Conservation (phyloP, 92 coral and sea anemone genomes). For the Anthopleura xanthogrammica region DNA sequence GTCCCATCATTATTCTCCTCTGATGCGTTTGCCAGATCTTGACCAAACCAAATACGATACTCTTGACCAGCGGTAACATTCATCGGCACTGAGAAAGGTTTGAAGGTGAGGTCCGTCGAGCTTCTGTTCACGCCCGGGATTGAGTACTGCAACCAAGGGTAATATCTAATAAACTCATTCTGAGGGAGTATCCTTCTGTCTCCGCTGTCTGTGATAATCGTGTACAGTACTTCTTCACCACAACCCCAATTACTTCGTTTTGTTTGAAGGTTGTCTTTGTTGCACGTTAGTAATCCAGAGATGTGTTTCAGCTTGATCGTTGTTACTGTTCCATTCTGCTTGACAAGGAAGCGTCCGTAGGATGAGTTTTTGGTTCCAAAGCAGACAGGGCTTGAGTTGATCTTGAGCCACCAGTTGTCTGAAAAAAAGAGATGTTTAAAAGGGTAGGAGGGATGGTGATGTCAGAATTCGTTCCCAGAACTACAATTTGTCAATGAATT, state of each 20-base stretch:
- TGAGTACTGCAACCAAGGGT: neutral
- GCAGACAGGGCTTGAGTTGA: neutral
- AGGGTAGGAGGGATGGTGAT: neutral
- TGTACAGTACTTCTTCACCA: neutral
- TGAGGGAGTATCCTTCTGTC: neutral
- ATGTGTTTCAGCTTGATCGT: neutral
- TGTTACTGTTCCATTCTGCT: neutral
- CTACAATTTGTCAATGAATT: too few relatives aligned
- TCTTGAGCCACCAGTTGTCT: slow-evolving; percentile 1
- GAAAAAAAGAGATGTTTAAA: neutral
- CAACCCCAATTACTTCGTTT: neutral
- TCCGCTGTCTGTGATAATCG: neutral
- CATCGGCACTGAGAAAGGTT: neutral
- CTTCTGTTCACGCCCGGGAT: slow-evolving; percentile 1
- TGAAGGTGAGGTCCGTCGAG: slow-evolving; percentile 2
- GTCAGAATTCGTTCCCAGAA: too few relatives aligned
- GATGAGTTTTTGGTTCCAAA: neutral
- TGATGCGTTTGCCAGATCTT: slow-evolving; percentile 1
- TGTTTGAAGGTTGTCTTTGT: neutral
- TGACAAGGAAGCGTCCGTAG: neutral
- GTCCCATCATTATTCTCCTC: slow-evolving; percentile 1
- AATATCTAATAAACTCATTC: neutral
- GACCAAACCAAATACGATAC: slow-evolving; percentile 16
- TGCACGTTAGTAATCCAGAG: neutral
- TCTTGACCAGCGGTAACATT: slow-evolving; percentile 27